phyloP scores from a whole-genome alignment of 2,113 vertebrate genomes.

The Leucopsar rothschildi region DNA sequence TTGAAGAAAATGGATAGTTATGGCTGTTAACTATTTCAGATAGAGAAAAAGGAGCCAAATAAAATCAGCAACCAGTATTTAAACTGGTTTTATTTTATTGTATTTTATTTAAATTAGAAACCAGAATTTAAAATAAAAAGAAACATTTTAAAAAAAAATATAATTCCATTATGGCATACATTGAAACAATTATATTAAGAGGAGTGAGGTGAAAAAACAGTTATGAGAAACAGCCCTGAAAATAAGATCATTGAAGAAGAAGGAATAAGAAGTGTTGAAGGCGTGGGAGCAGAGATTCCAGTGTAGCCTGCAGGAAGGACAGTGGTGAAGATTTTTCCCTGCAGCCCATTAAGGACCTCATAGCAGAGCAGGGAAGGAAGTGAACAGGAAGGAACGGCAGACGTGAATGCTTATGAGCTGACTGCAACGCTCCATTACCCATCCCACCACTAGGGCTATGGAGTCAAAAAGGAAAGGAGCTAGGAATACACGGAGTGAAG shows the following conservation, averaged over 20 bases:
- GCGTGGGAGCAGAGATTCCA: not conserved
- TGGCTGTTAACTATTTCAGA: not conserved
- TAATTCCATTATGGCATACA: not conserved
- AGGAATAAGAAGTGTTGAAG: not conserved
- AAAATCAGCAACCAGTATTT: not conserved
- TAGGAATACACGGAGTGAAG: not conserved
- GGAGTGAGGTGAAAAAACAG: rapidly evolving
- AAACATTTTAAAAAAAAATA: not conserved
- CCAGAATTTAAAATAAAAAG: not conserved
- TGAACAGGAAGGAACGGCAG: not conserved
- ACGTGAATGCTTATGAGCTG: not conserved
- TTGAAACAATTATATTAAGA: not conserved
- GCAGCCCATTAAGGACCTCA: not conserved
- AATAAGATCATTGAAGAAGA: not conserved
- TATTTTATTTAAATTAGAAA: too few relatives aligned
- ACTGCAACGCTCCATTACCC: not conserved
- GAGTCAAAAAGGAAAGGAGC: not conserved
- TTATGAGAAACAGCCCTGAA: not conserved
- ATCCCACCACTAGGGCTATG: rapidly evolving
- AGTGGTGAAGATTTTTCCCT: not conserved
- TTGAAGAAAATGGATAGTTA: not conserved
- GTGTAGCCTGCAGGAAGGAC: not conserved
- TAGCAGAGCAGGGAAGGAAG: not conserved
- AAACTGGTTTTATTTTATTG: too few relatives aligned
- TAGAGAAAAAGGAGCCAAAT: not conserved